Evolutionary conservation across 2,888 invertebrate genomes (phyloP), one percentile per base, ranked within the genome.

Genomic region (Drosophila colorata): DNA sequence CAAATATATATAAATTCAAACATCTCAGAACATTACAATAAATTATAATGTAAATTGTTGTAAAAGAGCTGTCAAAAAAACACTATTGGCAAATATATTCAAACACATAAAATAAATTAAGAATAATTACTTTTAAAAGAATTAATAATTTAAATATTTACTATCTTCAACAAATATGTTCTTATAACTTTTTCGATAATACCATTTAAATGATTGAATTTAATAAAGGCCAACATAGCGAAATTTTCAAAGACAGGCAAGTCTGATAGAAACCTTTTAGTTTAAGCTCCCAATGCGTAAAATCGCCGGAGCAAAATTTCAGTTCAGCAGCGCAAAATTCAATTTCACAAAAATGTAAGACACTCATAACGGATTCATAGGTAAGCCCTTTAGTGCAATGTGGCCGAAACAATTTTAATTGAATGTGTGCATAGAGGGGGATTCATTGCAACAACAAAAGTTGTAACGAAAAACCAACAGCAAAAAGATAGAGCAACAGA

Each of bases 321-420:
- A 46, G 37, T 31, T 47, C 9, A 56, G 28, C 35, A 38, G 49
- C 11, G 25, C 33, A 5, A 57, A 44, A 48, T 60, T 41, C 41
- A 68, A 69, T 69, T 37, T 18, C 40, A 18, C 2, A 14, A 46
- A 64, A 55, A 35, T 48, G 14, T 48, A 59, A 25, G 38, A 59
- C 20, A 20, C 44, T 53, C 51, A 72, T 38, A 59, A 72, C 35
- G 35, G 47, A 56, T 51, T 56, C 33, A 28, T 53, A 53, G 56
- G 47, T 56, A 53, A 60, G 56, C 28, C 20, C 51, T 65, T 73
- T 38, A 20, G 58, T 68, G 66, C 55, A 56, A 41, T 37, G 40
- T 35, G 37, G 44, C 44, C 59, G 48, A 61, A 69, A 48, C 38
- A 63, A 57, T 60, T 78, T 78, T 73, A 76, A 75, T 76, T 75